Percentiles rank a stretch among this genome's conserved stretches.
Evolutionary conservation across 2,113 vertebrate species (phyloP).

Genomic region (Solea solea): DNA sequence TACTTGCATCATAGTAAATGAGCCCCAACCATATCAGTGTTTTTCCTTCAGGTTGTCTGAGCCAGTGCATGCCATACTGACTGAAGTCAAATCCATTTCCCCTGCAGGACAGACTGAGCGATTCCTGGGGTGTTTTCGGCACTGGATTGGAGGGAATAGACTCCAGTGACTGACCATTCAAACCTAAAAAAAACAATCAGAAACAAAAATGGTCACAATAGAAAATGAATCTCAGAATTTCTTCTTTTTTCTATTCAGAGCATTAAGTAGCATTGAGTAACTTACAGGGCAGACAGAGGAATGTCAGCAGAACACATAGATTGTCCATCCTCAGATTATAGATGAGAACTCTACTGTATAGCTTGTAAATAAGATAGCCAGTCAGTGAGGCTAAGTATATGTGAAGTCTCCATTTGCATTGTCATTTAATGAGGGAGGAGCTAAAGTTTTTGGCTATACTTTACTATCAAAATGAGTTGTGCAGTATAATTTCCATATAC

Average conservation of each 20-base stretch:
- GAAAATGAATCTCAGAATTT: background rate
- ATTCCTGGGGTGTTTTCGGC: conserved; percentile 42
- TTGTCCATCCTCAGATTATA: conserved; percentile 16
- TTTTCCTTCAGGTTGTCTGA: conserved; percentile 55
- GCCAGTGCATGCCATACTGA: conserved; percentile 43
- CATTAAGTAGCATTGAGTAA: background rate
- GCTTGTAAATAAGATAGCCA: conserved; percentile 7
- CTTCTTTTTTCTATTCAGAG: too few species aligned
- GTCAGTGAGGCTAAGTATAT: background rate
- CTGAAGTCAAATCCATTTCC: conserved; percentile 30
- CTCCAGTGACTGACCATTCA: conserved; percentile 43
- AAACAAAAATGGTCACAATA: background rate
- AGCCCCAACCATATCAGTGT: too few species aligned
- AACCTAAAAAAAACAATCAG: conserved; percentile 29
- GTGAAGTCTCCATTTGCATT: conserved; percentile 9
- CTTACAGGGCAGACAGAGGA: conserved; percentile 31
- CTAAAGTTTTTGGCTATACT: background rate
- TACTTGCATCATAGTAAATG: too few species aligned
- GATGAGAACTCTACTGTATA: background rate
- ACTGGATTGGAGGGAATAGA: conserved; percentile 51
- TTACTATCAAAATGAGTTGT: too few species aligned
- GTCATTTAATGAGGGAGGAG: background rate
- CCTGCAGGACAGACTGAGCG: conserved; percentile 59
- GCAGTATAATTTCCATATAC: too few species aligned
- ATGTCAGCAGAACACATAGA: conserved; percentile 24